Conservation (phyloP, 2,888 invertebrate species). For the Melinopterus prodromus region DNA sequence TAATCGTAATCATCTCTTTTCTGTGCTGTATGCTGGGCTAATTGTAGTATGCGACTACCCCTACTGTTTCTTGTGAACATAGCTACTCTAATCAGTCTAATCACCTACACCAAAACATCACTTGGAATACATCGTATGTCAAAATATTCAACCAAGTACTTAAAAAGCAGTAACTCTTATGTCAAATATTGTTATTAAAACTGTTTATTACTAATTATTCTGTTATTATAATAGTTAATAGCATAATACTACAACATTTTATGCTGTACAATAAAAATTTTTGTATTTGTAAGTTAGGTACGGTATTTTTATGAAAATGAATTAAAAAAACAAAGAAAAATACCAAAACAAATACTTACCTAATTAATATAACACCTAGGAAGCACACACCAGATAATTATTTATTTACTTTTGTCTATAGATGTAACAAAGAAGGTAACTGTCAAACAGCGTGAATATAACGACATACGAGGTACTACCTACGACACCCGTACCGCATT, state of each 20-base stretch:
- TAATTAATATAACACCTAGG: not conserved
- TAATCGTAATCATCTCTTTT: not conserved
- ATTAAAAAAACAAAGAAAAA: not conserved
- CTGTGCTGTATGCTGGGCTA: not conserved
- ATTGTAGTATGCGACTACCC: too few species aligned
- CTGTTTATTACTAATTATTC: not conserved
- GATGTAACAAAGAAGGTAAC: not conserved
- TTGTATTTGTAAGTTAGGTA: not conserved
- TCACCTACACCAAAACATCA: not conserved
- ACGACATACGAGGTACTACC: not conserved
- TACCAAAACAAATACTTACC: not conserved
- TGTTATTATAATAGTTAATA: not conserved
- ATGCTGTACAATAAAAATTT: not conserved
- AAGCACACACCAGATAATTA: not conserved
- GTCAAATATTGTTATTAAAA: not conserved
- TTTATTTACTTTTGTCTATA: not conserved
- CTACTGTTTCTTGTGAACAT: too few species aligned
- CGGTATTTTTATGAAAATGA: not conserved
- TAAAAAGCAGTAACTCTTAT: not conserved
- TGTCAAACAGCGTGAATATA: not conserved
- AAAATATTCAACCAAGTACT: slow-evolving; percentile 4
- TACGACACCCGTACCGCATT: not conserved
- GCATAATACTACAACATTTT: not conserved
- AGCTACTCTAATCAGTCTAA: too few species aligned
- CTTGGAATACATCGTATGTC: not conserved